Conservation (phyloP, 1,140 invertebrate species). For the Neotoxoptera formosana region DNA sequence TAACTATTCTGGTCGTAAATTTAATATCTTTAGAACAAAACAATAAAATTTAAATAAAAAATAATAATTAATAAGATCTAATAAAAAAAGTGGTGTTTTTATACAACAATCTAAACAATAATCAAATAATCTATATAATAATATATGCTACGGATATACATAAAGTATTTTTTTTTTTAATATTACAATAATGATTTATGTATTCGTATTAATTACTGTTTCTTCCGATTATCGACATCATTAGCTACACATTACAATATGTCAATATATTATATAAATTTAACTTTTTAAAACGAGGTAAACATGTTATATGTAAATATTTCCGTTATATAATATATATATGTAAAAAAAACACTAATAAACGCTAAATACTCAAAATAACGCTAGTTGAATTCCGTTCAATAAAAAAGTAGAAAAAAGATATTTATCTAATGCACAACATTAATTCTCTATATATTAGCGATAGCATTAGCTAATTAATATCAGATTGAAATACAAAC, state of each 20-base stretch:
- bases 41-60: slow-evolving; percentile 26
- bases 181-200: slow-evolving; percentile 1
- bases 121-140: slow-evolving; percentile 19
- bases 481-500: slow-evolving; percentile 32
- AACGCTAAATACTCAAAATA: slow-evolving; percentile 52
- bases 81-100: slow-evolving; percentile 11
- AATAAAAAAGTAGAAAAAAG: slow-evolving; percentile 58
- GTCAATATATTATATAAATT: neutral
- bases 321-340: neutral
- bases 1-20: neutral
- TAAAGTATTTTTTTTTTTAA: neutral
- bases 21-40: neutral
- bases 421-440: slow-evolving; percentile 18
- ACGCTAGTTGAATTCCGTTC: slow-evolving; percentile 36
- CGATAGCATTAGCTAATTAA: slow-evolving; percentile 26
- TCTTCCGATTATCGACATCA: neutral
- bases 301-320: slow-evolving; percentile 26
- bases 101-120: slow-evolving; percentile 30
- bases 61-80: slow-evolving; percentile 11
- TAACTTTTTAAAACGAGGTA: slow-evolving; percentile 46
- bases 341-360: slow-evolving; percentile 8
- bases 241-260: neutral
- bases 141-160: neutral
- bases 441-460: slow-evolving; percentile 34
- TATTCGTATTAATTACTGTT: neutral